Evolutionary conservation across 2,888 invertebrate species (phyloP), one percentile per base, ranked within the genome.

Genomic region (Zele albiditarsus): DNA sequence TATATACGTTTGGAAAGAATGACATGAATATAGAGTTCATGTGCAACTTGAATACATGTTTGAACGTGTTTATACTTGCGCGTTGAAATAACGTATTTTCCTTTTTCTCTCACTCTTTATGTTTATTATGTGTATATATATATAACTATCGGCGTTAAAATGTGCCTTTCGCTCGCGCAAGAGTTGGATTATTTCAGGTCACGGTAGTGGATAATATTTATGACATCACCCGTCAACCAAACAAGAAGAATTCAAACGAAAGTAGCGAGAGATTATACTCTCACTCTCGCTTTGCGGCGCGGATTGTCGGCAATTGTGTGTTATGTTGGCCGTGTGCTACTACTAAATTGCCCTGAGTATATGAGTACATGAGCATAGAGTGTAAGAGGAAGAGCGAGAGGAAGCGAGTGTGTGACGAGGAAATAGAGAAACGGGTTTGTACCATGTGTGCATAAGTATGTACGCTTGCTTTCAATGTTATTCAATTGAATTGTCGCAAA

Each of bases 211-310:
- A 80, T 84, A 82, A 84, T 84, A 85, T 85, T 86, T 85, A 86
- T 87, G 87, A 86, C 86, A 86, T 86, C 87, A 86, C 81, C 82
- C 80, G 80, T 82, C 77, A 79, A 79, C 79, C 80, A 81, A 83
- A 83, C 81, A 83, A 82, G 84, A 80, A 84, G 84, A 80, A 84
- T 83, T 77, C 78, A 84, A 86, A 87, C 83, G 87, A 87, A 87
- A 87, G 87, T 86, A 84, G 84, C 82, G 20, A 53, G 79, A 82
- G 85, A 85, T 87, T 86, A 87, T 46, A 60, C 60, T 70, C 42
- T 70, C 60, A 70, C 38, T 60, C 58, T 70, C 42, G 27, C 25
- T 58, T 31, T 25, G 57, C 58, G 67, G 27, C 31, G 31, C 53
- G 49, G 58, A 73, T 66, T 57, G 63, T 69, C 31, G 25, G 69